Evolutionary conservation across 30 jellyfish, hydroid and myxozoan genomes (phyloP).

Genomic region (Aurelia sp.): DNA sequence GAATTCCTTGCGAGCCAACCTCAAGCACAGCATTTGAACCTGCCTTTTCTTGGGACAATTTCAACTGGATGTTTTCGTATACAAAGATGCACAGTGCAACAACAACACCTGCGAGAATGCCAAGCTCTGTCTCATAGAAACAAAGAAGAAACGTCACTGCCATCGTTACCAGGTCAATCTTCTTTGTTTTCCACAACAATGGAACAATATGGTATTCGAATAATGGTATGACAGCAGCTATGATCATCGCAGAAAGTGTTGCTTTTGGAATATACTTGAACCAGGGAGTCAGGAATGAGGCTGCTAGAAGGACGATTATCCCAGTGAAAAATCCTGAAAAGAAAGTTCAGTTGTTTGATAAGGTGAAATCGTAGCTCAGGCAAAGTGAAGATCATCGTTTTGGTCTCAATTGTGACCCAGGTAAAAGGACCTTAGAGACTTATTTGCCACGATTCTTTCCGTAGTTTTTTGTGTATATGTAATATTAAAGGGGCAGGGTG

Average conservation of each 20-base stretch:
- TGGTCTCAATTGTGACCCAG: too few relatives aligned
- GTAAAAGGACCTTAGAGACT: too few relatives aligned
- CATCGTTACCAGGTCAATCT: constrained; percentile 55
- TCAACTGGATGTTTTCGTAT: constrained; percentile 41
- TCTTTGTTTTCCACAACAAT: constrained; percentile 67
- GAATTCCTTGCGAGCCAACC: constrained; percentile 38
- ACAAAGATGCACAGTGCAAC: constrained; percentile 52
- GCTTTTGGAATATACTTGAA: constrained; percentile 74
- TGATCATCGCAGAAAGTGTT: constrained; percentile 72
- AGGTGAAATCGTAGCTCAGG: too few relatives aligned
- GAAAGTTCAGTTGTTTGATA: background rate
- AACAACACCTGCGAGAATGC: constrained; percentile 77
- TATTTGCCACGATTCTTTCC: too few relatives aligned
- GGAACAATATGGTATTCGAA: constrained; percentile 61
- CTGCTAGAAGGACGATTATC: constrained; percentile 69
- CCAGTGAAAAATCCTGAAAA: constrained; percentile 73
- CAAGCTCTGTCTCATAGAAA: constrained; percentile 79
- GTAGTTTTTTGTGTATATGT: too few relatives aligned
- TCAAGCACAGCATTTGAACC: constrained; percentile 14
- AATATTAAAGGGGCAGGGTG: too few relatives aligned
- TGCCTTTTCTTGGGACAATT: constrained; percentile 21
- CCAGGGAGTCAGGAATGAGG: constrained; percentile 69
- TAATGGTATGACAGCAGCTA: constrained; percentile 76
- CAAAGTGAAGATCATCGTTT: too few relatives aligned
- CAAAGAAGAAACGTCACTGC: constrained; percentile 61